Evolutionary conservation across 2,888 invertebrate genomes (phyloP), one percentile per base, ranked within the genome.

Genomic region (Agrotis exclamationis): DNA sequence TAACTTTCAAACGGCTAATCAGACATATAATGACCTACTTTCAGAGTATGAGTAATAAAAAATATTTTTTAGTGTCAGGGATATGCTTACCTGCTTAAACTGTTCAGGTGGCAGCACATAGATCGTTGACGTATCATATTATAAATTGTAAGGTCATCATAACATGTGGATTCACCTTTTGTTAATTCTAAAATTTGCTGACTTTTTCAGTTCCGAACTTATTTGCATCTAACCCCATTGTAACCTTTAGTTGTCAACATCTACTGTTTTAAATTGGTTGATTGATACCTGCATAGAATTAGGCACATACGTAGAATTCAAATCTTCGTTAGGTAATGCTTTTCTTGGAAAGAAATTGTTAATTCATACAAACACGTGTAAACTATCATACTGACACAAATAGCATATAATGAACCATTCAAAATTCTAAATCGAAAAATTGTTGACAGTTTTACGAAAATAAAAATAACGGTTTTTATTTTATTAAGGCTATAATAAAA

Each of bases 211-310:
- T 24, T 28, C 13, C 47, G 28, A 6, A 6, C 14, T 3, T 16
- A 44, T 68, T 75, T 63, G 14, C 59, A 24, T 63, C 33, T 80
- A 51, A 56, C 63, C 63, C 22, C 20, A 20, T 28, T 39, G 3
- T 67, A 28, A 79, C 33, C 20, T 54, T 33, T n/a, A n/a, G 22
- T 3, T 67, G 62, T 75, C 54, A 75, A 18, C 58, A 24, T 67
- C 56, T 57, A 13, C 20, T 14, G 11, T 33, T 33, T 33, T 33
- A 7, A 33, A 33, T n/a, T n/a, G n/a, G n/a, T n/a, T n/a, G n/a
- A n/a, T n/a, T n/a, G n/a, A 6, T 33, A 33, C 6, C 5, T 11
- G 14, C 14, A 9, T 2, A 58, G 7, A 18, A 24, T 20, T n/a
- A 11, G 3, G 7, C 48, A 24, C 2, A 13, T 3, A 33, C 5